Conservation (phyloP, 2,113 vertebrate species). For the Salvelinus fontinalis region DNA sequence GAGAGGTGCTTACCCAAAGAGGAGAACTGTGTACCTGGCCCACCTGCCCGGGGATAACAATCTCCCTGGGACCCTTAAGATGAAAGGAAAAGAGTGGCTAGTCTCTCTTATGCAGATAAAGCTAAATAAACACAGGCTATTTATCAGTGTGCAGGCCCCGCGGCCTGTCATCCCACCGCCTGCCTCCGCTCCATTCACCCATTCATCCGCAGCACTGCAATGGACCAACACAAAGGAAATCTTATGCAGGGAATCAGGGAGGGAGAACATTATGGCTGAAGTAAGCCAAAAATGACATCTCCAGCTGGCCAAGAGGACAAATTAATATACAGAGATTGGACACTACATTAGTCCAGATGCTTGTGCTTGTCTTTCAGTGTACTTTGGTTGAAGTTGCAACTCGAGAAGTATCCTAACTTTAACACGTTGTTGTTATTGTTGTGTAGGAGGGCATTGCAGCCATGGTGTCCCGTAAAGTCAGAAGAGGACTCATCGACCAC, state of each 20-base stretch:
- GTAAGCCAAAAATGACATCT: slow-evolving; percentile 43
- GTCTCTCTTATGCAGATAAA: slow-evolving; percentile 67
- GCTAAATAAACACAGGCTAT: slow-evolving; percentile 62
- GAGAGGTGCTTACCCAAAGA: slow-evolving; percentile 60
- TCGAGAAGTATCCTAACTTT: slow-evolving; percentile 19
- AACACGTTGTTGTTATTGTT: slow-evolving; percentile 2
- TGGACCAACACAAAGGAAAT: slow-evolving; percentile 53
- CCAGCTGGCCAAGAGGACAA: slow-evolving; percentile 46
- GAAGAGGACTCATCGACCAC: slow-evolving; percentile 16
- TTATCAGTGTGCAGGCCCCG: slow-evolving; percentile 60
- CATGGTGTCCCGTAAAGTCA: slow-evolving; percentile 1
- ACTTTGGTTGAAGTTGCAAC: slow-evolving; percentile 38
- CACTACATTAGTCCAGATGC: slow-evolving; percentile 25
- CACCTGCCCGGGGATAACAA: slow-evolving; percentile 57
- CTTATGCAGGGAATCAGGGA: slow-evolving; percentile 44
- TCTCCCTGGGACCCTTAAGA: slow-evolving; percentile 59
- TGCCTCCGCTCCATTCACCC: slow-evolving; percentile 46
- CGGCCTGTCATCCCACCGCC: slow-evolving; percentile 55
- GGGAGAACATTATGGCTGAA: slow-evolving; percentile 31
- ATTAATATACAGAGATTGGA: slow-evolving; percentile 39
- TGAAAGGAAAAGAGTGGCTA: slow-evolving; percentile 49
- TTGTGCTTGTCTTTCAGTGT: slow-evolving; percentile 41
- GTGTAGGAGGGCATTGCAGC: slow-evolving; percentile 19
- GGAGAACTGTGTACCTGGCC: slow-evolving; percentile 41
- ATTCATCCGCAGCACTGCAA: slow-evolving; percentile 40